phyloP scores from a whole-genome alignment of 2,888 invertebrate species.

The Dasysyrphus albostriatus region DNA sequence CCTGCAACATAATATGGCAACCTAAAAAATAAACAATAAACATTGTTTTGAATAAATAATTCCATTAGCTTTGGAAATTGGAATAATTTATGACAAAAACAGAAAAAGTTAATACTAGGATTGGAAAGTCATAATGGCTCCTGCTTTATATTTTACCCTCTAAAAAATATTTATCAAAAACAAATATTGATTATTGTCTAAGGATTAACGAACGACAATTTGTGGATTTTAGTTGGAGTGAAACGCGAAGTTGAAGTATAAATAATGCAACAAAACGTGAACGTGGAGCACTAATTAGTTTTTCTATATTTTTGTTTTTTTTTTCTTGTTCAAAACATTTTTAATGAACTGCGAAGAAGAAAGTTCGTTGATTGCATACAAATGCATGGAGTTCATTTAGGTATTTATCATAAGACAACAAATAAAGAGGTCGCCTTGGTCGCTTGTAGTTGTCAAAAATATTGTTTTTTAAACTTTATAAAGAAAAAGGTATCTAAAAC shows the following conservation, averaged over 20 bases:
- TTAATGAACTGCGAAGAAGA: constrained; percentile 64
- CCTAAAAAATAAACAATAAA: not conserved
- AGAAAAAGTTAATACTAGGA: constrained; percentile 59
- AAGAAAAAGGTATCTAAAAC: not conserved
- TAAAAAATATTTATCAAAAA: constrained; percentile 62
- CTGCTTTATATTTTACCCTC: constrained; percentile 7
- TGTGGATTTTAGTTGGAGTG: not conserved
- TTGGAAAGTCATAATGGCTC: constrained; percentile 52
- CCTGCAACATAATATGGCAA: constrained; percentile 23
- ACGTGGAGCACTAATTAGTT: constrained; percentile 56
- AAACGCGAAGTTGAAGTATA: constrained; percentile 36
- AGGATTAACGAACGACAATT: not conserved
- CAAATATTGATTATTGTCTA: not conserved
- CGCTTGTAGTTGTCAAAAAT: not conserved
- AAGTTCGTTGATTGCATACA: constrained; percentile 40
- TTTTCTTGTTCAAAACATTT: constrained; percentile 37
- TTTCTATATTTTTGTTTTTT: constrained; percentile 16
- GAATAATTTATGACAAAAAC: constrained; percentile 55
- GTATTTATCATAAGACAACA: not conserved
- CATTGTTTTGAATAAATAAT: constrained; percentile 25
- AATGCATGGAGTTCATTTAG: constrained; percentile 11
- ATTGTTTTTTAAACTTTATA: not conserved
- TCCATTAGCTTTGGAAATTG: constrained; percentile 56
- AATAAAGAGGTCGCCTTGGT: not conserved
- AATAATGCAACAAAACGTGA: constrained; percentile 56